Base-by-base conservation (phyloP, 2,113 vertebrate genomes). In the Motacilla tschutschensis region DNA sequence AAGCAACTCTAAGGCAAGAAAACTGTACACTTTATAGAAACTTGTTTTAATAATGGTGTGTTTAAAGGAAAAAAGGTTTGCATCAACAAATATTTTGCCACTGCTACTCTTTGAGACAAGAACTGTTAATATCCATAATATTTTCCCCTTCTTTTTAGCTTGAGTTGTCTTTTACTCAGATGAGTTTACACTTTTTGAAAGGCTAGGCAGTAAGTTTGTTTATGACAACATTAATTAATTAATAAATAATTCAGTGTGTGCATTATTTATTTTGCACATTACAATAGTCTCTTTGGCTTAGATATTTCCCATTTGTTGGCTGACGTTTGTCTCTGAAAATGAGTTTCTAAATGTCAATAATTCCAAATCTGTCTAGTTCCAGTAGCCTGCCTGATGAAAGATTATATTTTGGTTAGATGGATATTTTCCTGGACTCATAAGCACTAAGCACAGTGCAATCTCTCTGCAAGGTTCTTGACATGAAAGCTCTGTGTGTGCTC, bases 261-360 rank as follows among this genome's bases (percentile, higher is more conserved):
- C 69, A 64, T 83, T 89, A 78, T 77, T 83, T 71, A 85, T 75
- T 91, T 83, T 85, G 41, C 58, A 54, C n/a, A 60, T 83, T 89
- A 64, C 38, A 29, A 2, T 44, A 11, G 1, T 43, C 50, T 79
- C 12, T 77, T 79, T 82, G 82, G 36, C 51, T 82, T 66, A 40
- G 35, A 9, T 75, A 44, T 46, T 85, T 70, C 19, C 25, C 43
- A 29, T 74, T 89, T 85, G 17, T 29, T 82, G 48, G 31, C 44
- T 64, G 60, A 78, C 48, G 44, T 18, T 35, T 70, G 28, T 38
- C 64, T 84, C 43, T 80, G 41, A 79, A 84, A 94, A 60, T 48
- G 31, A 54, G n/a, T 74, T 87, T 87, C 26, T 80, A 80, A 75
- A 81, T 44, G 21, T 82, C 57, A 78, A 2, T 77, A 78, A 87